Base-by-base conservation (phyloP, 1,140 invertebrate genomes). In the Druon quercuslanigerum region DNA sequence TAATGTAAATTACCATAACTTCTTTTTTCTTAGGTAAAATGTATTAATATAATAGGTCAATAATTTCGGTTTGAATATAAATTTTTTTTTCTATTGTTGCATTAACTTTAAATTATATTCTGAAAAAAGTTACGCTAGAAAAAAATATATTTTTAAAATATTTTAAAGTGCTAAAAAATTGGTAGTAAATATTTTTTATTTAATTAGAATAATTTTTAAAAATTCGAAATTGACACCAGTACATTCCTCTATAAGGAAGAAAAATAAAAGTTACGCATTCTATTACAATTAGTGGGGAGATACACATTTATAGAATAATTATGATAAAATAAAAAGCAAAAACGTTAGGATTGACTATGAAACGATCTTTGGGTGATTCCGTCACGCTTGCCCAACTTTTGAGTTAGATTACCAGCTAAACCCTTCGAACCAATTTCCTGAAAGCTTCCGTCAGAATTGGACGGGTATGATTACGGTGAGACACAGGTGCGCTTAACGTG, bases 401-500 rank as follows among this genome's bases (percentile, higher is more conserved):
- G 85, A 83, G 80, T 86, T 81, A 83, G 71, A 66, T 76, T 72
- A 70, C 25, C 70, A 72, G 40, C 25, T 76, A 56, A 66, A 74
- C 74, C 52, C 79, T 66, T 78, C 73, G 75, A 84, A 56, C 79
- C 82, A 87, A 88, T 89, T 88, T 89, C 85, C 87, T 88, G 84
- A 84, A 87, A 76, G 73, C 73, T 78, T 76, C 72, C 71, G 75
- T 50, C 78, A 66, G 75, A 80, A 81, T 84, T 80, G 73, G 51
- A 72, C 74, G 84, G 80, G 81, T 81, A 77, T 78, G 76, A 60
- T 73, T 77, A 79, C 76, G 82, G 81, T 85, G 79, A 82, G 71
- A 76, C 83, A 84, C 88, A 88, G 88, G 87, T 89, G 88, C 84
- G 77, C 85, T 85, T 82, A 87, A 87, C 81, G 80, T 81, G 79